phyloP scores from a whole-genome alignment of 2,113 vertebrate genomes.

The Muscicapa adusta region DNA sequence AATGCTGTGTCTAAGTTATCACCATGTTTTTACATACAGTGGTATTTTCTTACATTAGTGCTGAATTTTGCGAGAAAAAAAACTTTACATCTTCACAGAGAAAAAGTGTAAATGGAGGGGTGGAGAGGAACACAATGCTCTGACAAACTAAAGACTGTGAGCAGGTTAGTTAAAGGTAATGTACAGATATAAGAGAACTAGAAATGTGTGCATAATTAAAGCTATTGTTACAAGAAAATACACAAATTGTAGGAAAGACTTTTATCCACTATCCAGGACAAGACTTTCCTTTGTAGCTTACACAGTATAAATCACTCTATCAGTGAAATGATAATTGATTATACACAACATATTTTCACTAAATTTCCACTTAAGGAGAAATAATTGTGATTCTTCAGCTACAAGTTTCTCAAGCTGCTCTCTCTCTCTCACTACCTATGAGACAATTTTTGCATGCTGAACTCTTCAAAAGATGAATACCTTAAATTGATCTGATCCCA shows the following conservation, averaged over 20 bases:
- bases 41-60: neutral
- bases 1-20: neutral
- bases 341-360: neutral
- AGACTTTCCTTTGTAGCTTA: neutral
- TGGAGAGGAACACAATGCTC: neutral
- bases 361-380: neutral
- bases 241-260: neutral
- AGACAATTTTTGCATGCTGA: neutral
- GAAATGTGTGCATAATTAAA: neutral
- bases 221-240: neutral
- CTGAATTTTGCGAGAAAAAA: neutral
- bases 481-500: neutral
- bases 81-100: neutral
- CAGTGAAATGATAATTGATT: neutral
- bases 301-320: neutral
- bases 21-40: no score
- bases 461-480: neutral
- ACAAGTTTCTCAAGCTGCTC: neutral
- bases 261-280: neutral
- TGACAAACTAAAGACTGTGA: neutral
- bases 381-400: neutral
- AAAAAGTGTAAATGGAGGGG: neutral
- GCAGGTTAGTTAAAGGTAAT: neutral
- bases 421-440: neutral
- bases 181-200: neutral